A percentile compares a stretch with the other conserved stretches of the same genome.
phyloP scores from a whole-genome alignment of 2,797 vertebrate species.

The Bovichtus variegatus region DNA sequence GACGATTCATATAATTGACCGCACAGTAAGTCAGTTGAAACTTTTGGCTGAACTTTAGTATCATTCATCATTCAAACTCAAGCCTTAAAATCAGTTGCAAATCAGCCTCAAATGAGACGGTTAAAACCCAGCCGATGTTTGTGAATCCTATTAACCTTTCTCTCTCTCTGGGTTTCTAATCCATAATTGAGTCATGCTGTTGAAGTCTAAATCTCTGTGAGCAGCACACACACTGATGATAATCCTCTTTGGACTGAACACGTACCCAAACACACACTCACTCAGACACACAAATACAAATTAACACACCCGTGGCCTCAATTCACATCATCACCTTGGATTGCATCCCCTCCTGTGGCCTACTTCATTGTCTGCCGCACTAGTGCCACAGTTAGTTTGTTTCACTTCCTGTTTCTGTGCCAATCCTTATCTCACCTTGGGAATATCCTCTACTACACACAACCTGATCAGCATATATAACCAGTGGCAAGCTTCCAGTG shows the following conservation, averaged over 20 bases:
- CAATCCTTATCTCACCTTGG: slow-evolving; percentile 45
- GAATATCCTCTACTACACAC: neutral
- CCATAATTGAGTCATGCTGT: slow-evolving; percentile 82
- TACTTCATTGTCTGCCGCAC: slow-evolving; percentile 30
- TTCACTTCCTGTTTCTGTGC: slow-evolving; percentile 21
- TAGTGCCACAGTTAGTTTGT: slow-evolving; percentile 14
- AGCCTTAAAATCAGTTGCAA: slow-evolving; percentile 41
- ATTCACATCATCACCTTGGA: slow-evolving; percentile 40
- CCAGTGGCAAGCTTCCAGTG: neutral
- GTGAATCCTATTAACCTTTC: slow-evolving; percentile 78
- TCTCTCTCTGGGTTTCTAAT: slow-evolving; percentile 70
- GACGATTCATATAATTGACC: neutral
- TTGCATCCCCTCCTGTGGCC: slow-evolving; percentile 41
- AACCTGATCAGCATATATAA: slow-evolving; percentile 12
- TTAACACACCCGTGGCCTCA: slow-evolving; percentile 55
- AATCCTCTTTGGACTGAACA: slow-evolving; percentile 80
- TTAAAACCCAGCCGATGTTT: slow-evolving; percentile 50
- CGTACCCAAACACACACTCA: slow-evolving; percentile 11
- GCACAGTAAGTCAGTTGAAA: neutral
- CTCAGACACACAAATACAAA: slow-evolving; percentile 23
- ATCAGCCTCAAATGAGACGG: slow-evolving; percentile 46
- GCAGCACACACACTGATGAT: slow-evolving; percentile 69
- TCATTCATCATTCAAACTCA: slow-evolving; percentile 26
- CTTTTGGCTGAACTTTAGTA: neutral
- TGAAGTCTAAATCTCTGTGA: slow-evolving; percentile 76